Conservation (phyloP, 2,113 vertebrate genomes). For the Actenoides lindsayi region DNA sequence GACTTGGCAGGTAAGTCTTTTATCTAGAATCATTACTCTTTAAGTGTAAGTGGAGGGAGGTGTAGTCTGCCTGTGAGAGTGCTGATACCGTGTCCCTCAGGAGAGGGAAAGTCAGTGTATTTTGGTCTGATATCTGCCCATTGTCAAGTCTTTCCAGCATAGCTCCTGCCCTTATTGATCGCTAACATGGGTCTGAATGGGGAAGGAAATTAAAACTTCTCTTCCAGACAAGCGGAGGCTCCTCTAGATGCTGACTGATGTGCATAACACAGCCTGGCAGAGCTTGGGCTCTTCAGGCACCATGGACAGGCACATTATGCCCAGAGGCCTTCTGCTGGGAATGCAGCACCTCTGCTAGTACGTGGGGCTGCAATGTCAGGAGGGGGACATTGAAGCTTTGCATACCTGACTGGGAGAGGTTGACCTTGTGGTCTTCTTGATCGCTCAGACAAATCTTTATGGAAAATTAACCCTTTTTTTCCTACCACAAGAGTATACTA, state of each 20-base stretch:
- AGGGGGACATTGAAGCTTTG: neutral
- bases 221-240: neutral
- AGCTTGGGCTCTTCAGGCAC: neutral
- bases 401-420: neutral
- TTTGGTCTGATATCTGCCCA: neutral
- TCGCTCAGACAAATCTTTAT: neutral
- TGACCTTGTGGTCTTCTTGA: neutral
- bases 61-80: neutral
- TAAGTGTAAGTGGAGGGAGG: neutral
- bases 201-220: neutral
- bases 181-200: neutral
- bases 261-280: neutral
- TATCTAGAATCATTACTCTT: neutral
- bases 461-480: neutral
- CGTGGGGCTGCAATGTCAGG: neutral
- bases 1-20: constrained; percentile 59
- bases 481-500: neutral
- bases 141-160: neutral
- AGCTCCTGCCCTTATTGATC: neutral
- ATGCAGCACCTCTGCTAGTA: neutral
- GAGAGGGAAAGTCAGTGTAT: neutral
- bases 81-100: neutral
- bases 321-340: neutral
- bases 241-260: neutral
- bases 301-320: neutral